Evolutionary conservation across 37 sponge, comb jelly and placozoan genomes (phyloP).

Genomic region (Halisarca cf. caerulea): DNA sequence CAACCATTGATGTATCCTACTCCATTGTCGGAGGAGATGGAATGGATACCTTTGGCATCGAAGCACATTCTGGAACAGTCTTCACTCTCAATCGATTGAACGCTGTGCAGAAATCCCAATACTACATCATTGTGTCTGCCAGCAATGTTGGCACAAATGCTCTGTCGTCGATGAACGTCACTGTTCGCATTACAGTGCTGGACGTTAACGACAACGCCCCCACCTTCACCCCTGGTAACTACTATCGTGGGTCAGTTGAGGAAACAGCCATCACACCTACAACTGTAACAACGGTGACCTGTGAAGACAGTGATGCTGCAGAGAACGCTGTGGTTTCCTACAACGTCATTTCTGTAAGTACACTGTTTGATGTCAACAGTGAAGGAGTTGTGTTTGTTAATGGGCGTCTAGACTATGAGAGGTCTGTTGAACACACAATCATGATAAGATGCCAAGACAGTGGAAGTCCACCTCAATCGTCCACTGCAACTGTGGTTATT

Average conservation of each 20-base stretch:
- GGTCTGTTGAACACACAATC: constrained; percentile 8
- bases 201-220: constrained; percentile 73
- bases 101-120: constrained; percentile 7
- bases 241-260: constrained; percentile 29
- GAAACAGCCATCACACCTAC: constrained; percentile 26
- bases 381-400: constrained; percentile 45
- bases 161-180: constrained; percentile 35
- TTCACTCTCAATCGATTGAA: constrained; percentile 27
- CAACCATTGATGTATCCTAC: constrained; percentile 44
- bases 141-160: constrained; percentile 31
- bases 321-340: constrained; percentile 42
- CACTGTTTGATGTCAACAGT: constrained; percentile 34
- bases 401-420: constrained; percentile 50
- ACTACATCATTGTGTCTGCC: constrained; percentile 48
- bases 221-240: constrained; percentile 22
- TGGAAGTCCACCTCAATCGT: constrained; percentile 36
- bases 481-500: constrained; percentile 43
- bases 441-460: constrained; percentile 65
- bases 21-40: constrained; percentile 54
- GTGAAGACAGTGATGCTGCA: constrained; percentile 49
- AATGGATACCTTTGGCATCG: constrained; percentile 38
- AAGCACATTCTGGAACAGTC: constrained; percentile 50
- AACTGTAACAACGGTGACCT: constrained; percentile 39
- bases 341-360: neutral
- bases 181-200: constrained; percentile 34